Base-by-base conservation (phyloP, 1,140 invertebrate species). In the Medauroidea extradentata region DNA sequence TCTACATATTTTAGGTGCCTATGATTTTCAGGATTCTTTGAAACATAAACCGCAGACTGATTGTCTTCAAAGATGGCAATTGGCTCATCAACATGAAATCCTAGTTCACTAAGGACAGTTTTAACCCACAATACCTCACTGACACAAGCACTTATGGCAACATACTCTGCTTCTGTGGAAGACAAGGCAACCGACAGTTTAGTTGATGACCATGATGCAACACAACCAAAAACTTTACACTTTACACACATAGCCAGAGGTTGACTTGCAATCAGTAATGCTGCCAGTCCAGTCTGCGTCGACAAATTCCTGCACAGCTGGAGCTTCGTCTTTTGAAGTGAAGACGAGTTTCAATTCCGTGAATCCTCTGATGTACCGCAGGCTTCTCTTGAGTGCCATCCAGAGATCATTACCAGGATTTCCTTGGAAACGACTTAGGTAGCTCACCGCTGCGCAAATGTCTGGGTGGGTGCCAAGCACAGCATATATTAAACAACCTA, bases 401-500 rank as follows among this genome's bases (percentile, higher is more conserved):
- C 57, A 69, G 9, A 63, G 57, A 39, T 50, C 23, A 19, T 65
- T 56, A 14, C 39, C 57, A 23, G 64, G 53, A 54, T 39, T 23
- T 44, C 53, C 43, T 60, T 71, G 64, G 63, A 62, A 67, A 23
- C 62, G 42, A 39, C 65, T 69, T 2, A 66, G 61, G n/a, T 51
- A 57, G 50, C 55, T 60, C 0, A 70, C 52, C 8, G 59, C 57
- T 44, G 54, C 29, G 64, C 63, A 62, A 7, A 71, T 21, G 49
- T 71, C 70, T 23, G 68, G 68, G 50, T 67, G 64, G 1, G 70
- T 66, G 44, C 54, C 59, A 9, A 58, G 18, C 27, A 60, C 57
- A 21, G 59, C 63, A 57, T 72, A 70, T 62, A 71, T 64, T 21
- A 71, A 21, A 41, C 68, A 65, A 25, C 71, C 69, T n/a, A 71